Evolutionary conservation across 2,113 vertebrate species (phyloP), one percentile per base, ranked within the genome.

Genomic region (Aix galericulata): DNA sequence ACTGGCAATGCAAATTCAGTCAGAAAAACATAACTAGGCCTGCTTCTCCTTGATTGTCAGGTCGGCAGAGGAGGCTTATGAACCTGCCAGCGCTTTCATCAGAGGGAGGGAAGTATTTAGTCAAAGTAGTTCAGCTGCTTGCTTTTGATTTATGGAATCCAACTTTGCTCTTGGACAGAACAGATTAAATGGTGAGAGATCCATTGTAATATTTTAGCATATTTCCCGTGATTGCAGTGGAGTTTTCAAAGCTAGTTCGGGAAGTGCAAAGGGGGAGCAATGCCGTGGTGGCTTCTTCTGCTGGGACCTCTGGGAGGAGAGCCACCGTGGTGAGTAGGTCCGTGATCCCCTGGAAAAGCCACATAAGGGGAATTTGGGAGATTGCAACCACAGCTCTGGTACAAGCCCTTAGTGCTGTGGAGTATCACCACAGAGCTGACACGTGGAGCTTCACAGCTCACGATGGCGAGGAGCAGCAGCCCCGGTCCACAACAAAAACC

Each of bases 111-210:
- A 75, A 82, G 72, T 71, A 81, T 86, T 96, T 93, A 91, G 79
- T 53, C 0, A 2, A 52, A 81, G 68, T 6, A 68, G 32, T 90
- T 88, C 11, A 86, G 38, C 76, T 59, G 48, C 87, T 86, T 86
- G 60, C 82, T 94, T 86, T 81, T 82, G 69, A 75, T 92, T 93
- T 88, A 9, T 68, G 77, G 86, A 94, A 89, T 93, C 67, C 58
- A 73, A 23, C 91, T 84, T 80, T 38, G 53, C 73, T 82, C 34
- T 87, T 82, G 91, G 75, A 72, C 76, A 68, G 83, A 84, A 60
- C 2, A 58, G 80, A 84, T 86, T 90, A 81, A 77, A 36, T 40
- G 67, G 56, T 5, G 11, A 58, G 44, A 36, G 68, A 34, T 27
- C 15, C 29, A 60, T 91, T 91, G 78, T 31, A 94, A 83, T 71